Evolutionary conservation across 2,888 invertebrate species (phyloP), one percentile per base, ranked within the genome.

Genomic region (Polyploca ridens): DNA sequence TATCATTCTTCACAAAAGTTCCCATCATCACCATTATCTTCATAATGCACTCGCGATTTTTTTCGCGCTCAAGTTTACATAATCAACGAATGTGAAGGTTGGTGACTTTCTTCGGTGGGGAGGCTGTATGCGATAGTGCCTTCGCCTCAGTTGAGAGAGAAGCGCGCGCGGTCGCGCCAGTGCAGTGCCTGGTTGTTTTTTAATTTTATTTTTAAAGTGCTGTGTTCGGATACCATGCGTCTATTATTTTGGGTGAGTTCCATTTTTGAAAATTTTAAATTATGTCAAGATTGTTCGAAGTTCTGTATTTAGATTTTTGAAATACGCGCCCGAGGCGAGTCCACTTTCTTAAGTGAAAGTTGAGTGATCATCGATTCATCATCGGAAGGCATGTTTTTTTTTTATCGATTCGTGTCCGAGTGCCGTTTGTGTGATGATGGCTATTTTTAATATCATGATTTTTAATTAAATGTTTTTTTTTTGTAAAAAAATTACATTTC

Each of bases 161-260:
- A 73, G 90, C 91, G 93, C 92, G 92, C 83, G 78, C 79, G 76
- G 66, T 66, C 91, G 93, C 93, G 93, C 93, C 81, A 79, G 93
- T 93, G 93, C 84, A 78, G 92, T 92, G 92, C 75, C 79, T 54
- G 54, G 54, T 78, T 75, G 76, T 72, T 75, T 75, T 81, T 81
- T 77, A 71, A 75, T 81, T 85, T 27, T 85, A 79, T 83, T 85
- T 81, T 81, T 74, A 71, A 77, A 85, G 91, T 90, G 90, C 78
- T 85, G 90, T 90, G 89, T 76, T 84, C 85, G 93, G 92, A 91
- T 92, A 92, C 86, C 82, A 94, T 94, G 93, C 88, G 93, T 89
- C 90, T 90, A 71, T 82, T 87, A 82, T 90, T 88, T 90, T 93
- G 91, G 93, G 93, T 94, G 84, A 85, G 93, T 86, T 80, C 35